phyloP scores from a whole-genome alignment of 1,140 invertebrate species.

The Lepidurus arcticus region DNA sequence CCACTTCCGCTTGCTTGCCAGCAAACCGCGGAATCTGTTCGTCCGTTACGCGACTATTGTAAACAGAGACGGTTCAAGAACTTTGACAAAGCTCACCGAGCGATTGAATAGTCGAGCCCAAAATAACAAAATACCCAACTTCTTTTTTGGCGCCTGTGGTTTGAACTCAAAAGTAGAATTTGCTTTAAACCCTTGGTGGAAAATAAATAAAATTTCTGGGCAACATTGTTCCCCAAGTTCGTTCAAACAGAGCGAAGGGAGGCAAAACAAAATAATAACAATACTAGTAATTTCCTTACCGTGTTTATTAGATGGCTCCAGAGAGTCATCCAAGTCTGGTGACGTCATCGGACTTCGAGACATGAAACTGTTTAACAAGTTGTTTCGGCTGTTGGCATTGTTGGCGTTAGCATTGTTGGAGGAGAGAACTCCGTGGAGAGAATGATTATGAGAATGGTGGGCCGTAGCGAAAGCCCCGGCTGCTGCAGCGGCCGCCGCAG shows the following conservation, averaged over 20 bases:
- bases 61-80: neutral
- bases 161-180: no score
- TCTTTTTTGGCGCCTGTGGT: no score
- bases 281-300: neutral
- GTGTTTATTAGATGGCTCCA: neutral
- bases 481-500: neutral
- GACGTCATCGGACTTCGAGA: neutral
- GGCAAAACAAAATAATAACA: no score
- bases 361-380: neutral
- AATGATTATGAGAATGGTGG: neutral
- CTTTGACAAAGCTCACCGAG: neutral
- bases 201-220: no score
- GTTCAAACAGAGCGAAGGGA: no score
- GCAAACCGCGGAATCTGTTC: neutral
- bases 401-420: neutral
- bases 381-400: neutral
- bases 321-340: neutral
- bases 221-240: no score
- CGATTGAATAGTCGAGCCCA: neutral
- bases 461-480: neutral
- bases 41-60: neutral
- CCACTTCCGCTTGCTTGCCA: neutral
- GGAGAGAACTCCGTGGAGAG: neutral
- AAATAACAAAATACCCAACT: no score
- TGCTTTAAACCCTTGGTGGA: no score